Evolutionary conservation across 2,797 vertebrate genomes (phyloP), one percentile per base, ranked within the genome.

Genomic region (Lacerta agilis): DNA sequence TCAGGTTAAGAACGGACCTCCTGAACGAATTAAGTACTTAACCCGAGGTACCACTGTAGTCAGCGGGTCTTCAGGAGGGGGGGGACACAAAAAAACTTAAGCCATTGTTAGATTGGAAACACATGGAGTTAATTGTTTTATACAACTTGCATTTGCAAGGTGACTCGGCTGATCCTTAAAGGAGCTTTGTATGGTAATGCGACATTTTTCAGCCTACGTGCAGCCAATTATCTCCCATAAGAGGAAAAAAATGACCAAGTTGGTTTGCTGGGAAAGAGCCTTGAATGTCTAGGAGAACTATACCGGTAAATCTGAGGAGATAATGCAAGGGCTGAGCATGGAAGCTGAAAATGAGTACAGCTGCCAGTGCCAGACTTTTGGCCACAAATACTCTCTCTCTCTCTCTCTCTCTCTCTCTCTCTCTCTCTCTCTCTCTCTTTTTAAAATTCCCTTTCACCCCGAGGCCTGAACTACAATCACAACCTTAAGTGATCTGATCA

Each of bases 131-230:
- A 75, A 67, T 80, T 75, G n/a, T 91, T 92, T 86, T 86, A 75
- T 88, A 79, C 25, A 88, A 78, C 91, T 90, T 83, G 75, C 71
- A 82, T 90, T 94, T 93, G 85, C 73, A 94, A 83, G 80, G 85
- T 25, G 11, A 45, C 25, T 87, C 82, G 71, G 77, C 90, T 89
- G 90, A 93, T 92, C 93, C 80, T 89, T 94, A 92, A 90, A 94
- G 91, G 73, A 92, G 78, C 91, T 94, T 94, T 95, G 91, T 96
- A 94, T 94, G 94, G 77, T 95, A 94, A 96, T 94, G 94, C 93
- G 93, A 94, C 93, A 94, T 96, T 95, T 94, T 88, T 86, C 90
- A 93, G 91, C 81, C 92, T 85, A 86, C 67, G n/a, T 79, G 66
- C 88, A 90, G 84, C 82, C 93, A 93, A 94, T 94, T 92, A 90